phyloP scores from a whole-genome alignment of 1,140 invertebrate species.

The Trigoniulus corallinus region DNA sequence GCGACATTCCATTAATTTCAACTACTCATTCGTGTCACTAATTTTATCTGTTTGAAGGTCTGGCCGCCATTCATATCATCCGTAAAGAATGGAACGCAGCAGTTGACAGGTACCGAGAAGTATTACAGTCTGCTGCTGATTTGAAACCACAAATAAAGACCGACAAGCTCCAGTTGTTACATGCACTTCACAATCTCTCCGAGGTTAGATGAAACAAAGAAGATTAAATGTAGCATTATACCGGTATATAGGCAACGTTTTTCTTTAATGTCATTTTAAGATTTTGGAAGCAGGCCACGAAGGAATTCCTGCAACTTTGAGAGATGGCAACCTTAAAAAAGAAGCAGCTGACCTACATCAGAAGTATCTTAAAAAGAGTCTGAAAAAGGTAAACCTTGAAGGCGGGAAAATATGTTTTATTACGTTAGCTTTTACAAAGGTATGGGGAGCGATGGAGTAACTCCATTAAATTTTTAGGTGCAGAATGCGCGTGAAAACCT shows the following conservation, averaged over 20 bases:
- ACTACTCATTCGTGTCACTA: background rate
- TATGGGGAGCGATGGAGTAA: too few species aligned
- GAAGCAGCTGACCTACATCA: conserved; percentile 36
- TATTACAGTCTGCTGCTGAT: conserved; percentile 36
- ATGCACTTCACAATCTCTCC: conserved; percentile 47
- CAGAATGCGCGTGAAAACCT: conserved; percentile 7
- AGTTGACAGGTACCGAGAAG: conserved; percentile 39
- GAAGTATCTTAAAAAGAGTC: conserved; percentile 39
- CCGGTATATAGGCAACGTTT: too few species aligned
- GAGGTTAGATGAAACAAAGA: conserved; percentile 19
- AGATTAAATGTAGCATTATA: background rate
- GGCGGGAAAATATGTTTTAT: too few species aligned
- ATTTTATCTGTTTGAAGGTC: conserved; percentile 16
- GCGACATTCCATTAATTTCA: background rate
- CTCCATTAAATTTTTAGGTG: too few species aligned
- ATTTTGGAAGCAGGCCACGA: conserved; percentile 23
- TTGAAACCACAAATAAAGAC: conserved; percentile 34
- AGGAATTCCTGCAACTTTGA: conserved; percentile 31
- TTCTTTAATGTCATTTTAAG: conserved; percentile 2
- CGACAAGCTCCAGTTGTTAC: conserved; percentile 43
- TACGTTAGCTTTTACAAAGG: too few species aligned
- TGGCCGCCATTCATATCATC: conserved; percentile 45
- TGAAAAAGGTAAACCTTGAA: conserved; percentile 17
- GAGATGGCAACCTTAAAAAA: conserved; percentile 30
- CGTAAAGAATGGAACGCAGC: conserved; percentile 34